Evolutionary conservation across 2,797 vertebrate species (phyloP).

Genomic region (Falco berigora): DNA sequence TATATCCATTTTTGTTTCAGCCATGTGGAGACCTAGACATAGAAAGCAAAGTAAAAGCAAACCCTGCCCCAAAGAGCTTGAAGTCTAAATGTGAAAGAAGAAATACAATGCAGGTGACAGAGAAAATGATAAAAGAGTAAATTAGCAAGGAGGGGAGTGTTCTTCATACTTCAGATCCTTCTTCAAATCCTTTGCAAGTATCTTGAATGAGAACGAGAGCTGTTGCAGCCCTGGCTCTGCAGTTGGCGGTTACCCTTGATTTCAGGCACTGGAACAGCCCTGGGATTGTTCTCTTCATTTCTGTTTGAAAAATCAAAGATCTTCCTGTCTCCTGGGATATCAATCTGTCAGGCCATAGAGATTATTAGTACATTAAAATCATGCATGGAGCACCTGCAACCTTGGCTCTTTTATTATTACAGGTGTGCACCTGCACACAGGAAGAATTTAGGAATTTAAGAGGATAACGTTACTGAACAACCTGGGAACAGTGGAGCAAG

Average conservation of each 20-base stretch:
- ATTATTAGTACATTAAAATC: neutral
- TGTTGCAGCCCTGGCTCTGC: neutral
- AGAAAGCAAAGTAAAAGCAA: neutral
- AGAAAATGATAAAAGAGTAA: neutral
- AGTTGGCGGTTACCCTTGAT: neutral
- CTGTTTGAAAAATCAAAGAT: neutral
- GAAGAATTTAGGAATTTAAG: neutral
- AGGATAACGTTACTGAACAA: neutral
- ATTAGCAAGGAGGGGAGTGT: neutral
- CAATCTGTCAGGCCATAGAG: neutral
- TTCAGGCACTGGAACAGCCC: neutral
- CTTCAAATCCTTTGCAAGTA: neutral
- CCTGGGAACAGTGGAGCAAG: neutral
- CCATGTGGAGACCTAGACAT: neutral
- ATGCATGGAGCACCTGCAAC: neutral
- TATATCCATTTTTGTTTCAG: neutral
- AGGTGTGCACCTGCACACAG: neutral
- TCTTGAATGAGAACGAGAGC: accelerated
- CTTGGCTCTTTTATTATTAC: neutral
- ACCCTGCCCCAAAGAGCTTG: neutral
- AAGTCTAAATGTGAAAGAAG: neutral
- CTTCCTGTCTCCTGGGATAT: neutral
- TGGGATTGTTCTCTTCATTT: neutral
- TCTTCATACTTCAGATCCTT: neutral
- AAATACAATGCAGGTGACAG: neutral